Conservation (phyloP, 2,113 vertebrate species). For the Lepidothrix coronata region DNA sequence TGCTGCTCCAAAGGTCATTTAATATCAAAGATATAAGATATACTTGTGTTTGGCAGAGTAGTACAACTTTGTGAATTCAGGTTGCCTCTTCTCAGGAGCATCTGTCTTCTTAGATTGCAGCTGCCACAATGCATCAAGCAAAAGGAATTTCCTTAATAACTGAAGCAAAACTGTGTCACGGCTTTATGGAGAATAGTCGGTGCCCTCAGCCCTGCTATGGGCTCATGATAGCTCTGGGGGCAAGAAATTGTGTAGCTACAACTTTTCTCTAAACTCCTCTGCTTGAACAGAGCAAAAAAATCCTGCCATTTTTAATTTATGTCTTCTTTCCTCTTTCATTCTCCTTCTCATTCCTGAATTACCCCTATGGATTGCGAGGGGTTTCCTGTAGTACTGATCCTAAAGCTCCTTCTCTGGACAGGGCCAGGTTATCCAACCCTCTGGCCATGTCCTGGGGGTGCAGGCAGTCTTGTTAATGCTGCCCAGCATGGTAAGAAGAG, state of each 20-base stretch:
- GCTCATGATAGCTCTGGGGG: background rate
- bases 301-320: background rate
- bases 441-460: background rate
- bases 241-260: background rate
- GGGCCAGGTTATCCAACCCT: background rate
- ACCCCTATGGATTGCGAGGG: background rate
- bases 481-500: rapidly evolving
- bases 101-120: background rate
- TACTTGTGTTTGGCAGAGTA: background rate
- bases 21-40: conserved; percentile 2
- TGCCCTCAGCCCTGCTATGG: background rate
- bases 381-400: background rate
- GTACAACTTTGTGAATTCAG: background rate
- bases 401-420: background rate
- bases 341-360: background rate
- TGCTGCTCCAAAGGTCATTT: background rate
- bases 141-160: conserved; percentile 11
- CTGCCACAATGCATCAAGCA: background rate
- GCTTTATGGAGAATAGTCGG: background rate
- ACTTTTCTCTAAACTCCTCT: background rate
- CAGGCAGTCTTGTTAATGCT: background rate
- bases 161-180: background rate
- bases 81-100: background rate
- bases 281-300: background rate
- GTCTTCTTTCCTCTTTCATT: background rate